Percentiles rank a stretch among this genome's conserved stretches.
These are phyloP conservation scores for Spermophilus dauricus DNA, from an alignment of 2,113 vertebrate species.

Conservation along the genomic window DNA sequence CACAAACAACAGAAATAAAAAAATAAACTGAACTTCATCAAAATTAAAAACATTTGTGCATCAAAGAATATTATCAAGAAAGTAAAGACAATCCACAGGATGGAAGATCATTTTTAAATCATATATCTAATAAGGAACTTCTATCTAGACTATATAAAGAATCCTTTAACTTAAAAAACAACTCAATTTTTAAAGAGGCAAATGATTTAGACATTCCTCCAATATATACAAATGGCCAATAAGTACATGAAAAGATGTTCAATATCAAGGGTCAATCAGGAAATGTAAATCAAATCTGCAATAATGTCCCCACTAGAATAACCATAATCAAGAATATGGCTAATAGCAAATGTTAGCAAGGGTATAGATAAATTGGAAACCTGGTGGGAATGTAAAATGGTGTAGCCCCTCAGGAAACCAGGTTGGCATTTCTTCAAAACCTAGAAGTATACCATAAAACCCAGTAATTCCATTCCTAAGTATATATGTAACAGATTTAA, in stretches of 20 bases:
- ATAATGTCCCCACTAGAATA: neutral
- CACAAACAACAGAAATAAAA: neutral
- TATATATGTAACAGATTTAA: neutral
- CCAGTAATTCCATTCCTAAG: neutral
- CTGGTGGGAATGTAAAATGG: neutral
- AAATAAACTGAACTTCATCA: neutral
- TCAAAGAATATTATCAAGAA: neutral
- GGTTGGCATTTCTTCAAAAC: neutral
- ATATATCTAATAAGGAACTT: neutral
- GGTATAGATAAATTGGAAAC: neutral
- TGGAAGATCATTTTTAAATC: conserved; percentile 38
- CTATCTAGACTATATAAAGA: neutral
- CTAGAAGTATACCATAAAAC: neutral
- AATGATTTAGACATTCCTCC: neutral
- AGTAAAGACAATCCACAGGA: neutral
- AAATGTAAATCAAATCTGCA: neutral
- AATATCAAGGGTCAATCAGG: neutral
- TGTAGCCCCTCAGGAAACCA: neutral
- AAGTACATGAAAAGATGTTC: neutral
- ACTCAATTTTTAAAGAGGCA: neutral
- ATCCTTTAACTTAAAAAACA: neutral
- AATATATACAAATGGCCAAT: neutral
- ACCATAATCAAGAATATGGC: neutral
- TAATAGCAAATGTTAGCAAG: neutral
- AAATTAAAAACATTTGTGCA: neutral